Conservation (phyloP, 1,140 invertebrate genomes). For the Trichomalopsis sarcophagae region DNA sequence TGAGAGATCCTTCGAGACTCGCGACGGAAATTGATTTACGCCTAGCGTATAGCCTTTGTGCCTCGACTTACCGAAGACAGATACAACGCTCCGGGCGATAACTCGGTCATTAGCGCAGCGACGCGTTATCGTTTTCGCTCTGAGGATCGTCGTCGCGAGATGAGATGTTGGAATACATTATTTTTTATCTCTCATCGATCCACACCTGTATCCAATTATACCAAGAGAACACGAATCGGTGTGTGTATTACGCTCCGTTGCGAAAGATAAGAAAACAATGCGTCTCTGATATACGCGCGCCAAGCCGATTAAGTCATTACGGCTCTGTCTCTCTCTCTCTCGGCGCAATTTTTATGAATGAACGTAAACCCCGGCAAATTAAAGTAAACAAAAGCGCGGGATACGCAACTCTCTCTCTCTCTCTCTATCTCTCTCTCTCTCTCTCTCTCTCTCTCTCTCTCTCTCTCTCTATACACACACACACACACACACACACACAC, state of each 20-base stretch:
- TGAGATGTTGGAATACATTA: too few species aligned
- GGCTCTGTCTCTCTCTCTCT: too few species aligned
- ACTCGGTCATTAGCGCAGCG: not conserved
- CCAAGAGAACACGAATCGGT: not conserved
- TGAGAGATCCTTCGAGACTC: slow-evolving; percentile 32
- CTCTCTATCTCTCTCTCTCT: not conserved
- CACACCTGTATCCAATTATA: too few species aligned
- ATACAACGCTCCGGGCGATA: not conserved
- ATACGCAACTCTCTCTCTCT: not conserved
- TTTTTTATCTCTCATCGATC: too few species aligned
- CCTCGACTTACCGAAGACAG: too few species aligned
- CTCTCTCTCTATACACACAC: not conserved
- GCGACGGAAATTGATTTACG: slow-evolving; percentile 43
- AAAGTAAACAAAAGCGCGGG: not conserved
- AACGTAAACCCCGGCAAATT: not conserved
- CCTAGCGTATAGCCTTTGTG: slow-evolving; percentile 7
- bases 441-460: not conserved
- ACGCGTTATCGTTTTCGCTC: not conserved
- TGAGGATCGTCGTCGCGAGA: too few species aligned
- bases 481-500: too few species aligned
- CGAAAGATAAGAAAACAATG: not conserved
- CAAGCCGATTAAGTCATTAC: not conserved
- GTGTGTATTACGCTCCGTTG: not conserved
- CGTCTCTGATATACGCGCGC: not conserved
- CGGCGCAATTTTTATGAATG: too few species aligned